Evolutionary conservation across 2,888 invertebrate species (phyloP), one percentile per base, ranked within the genome.

Genomic region (Strigamia crassipes): DNA sequence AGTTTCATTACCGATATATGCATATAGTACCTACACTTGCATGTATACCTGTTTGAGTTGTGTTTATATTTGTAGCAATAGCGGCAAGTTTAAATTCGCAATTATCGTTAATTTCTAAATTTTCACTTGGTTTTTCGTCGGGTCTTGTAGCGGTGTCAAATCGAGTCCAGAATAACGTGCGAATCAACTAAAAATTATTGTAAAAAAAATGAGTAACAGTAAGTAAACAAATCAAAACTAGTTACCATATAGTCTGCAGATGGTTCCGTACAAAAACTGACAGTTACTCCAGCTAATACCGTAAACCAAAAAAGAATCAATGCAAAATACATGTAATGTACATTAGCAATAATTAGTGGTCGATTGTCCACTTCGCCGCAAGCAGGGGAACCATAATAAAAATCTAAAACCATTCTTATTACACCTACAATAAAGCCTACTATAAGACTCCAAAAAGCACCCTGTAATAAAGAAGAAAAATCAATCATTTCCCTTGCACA

Each of bases 241-340:
- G 6, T 83, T 84, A 87, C 87, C 82, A 83, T 82, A 79, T 81
- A 83, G 27, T 83, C 80, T 73, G 85, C 84, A 0, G 85, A 84
- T 10, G 86, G 85, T 79, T 85, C 81, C 3, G 88, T 87, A 42
- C 85, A 61, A 13, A 86, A 83, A 79, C 86, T 86, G 46, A 88
- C 84, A n/a, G 86, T 79, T 9, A 86, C 83, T 61, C 87, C 84
- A 9, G 85, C 82, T 1, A 85, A 6, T 6, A 82, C 82, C 13
- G 88, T 88, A 56, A 88, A 66, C 85, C 86, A 86, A 84, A 89
- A 89, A 46, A 89, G 85, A 78, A 89, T 83, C 82, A 87, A 85
- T 10, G 89, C 89, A 84, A 89, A 89, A 85, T 89, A 89, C 86
- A 89, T 88, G 85, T 88, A 89, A 85, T 89, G 89, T 6, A 89